phyloP scores from a whole-genome alignment of 2,888 invertebrate genomes.

The Zygaena filipendulae region DNA sequence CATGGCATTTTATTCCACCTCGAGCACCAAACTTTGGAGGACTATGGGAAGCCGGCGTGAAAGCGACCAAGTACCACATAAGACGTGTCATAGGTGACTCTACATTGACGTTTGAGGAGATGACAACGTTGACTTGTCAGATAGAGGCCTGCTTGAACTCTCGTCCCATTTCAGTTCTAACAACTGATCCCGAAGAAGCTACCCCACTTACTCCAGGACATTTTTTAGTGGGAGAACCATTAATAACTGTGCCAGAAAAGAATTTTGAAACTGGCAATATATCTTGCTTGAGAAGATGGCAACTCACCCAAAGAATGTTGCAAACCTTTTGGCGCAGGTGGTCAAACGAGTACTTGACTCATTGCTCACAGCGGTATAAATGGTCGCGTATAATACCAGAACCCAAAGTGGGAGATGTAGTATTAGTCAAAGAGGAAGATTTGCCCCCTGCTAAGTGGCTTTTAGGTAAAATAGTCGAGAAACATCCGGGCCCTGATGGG shows the following conservation, averaged over 20 bases:
- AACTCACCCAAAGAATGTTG: conserved; percentile 9
- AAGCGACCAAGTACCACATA: conserved; percentile 6
- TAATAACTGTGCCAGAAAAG: conserved; percentile 8
- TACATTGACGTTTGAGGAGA: conserved; percentile 9
- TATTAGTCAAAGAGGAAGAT: conserved; percentile 13
- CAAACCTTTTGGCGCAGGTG: conserved; percentile 14
- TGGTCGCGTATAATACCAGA: conserved; percentile 10
- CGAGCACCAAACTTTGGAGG: conserved; percentile 14
- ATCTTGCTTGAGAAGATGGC: conserved; percentile 11
- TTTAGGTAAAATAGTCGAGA: conserved; percentile 7
- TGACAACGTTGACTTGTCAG: conserved; percentile 4
- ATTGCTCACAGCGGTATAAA: conserved; percentile 11
- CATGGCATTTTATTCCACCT: conserved; percentile 14
- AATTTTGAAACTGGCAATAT: conserved; percentile 6
- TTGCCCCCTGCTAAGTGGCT: conserved; percentile 13
- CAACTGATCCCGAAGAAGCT: conserved; percentile 8
- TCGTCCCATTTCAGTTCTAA: conserved; percentile 3
- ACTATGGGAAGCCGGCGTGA: conserved; percentile 16
- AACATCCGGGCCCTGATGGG: conserved; percentile 8
- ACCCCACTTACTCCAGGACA: conserved; percentile 14
- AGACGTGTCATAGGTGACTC: conserved; percentile 4
- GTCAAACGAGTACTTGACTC: conserved; percentile 10
- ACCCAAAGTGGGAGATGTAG: conserved; percentile 12
- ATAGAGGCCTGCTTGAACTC: conserved; percentile 9
- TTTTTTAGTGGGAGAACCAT: conserved; percentile 15